Base-by-base conservation (phyloP, 2,888 invertebrate genomes). In the Azorinus chamasolen region DNA sequence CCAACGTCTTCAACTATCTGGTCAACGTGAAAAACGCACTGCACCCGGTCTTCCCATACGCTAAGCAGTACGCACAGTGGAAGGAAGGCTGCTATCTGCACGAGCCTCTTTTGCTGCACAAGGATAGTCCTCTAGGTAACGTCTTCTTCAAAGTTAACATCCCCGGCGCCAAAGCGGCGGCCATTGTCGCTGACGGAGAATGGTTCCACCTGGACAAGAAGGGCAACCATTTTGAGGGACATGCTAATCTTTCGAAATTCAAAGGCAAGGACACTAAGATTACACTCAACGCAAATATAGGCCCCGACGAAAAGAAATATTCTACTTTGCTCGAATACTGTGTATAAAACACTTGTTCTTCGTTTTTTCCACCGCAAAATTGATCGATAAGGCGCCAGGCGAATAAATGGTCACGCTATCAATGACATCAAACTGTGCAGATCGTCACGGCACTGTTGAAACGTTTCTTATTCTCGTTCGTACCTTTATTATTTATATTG, bases 41-140 rank as follows among this genome's bases (percentile, higher is more conserved):
- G 24, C 85, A 87, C 54, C 70, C 85, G 20, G 85, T 86, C 39
- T 75, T 84, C 41, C 89, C 91, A 25, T 93, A 88, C 87, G 92
- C 93, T 22, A 91, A 92, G 81, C 93, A 93, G 84, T 93, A 91
- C 63, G 92, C 91, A 43, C 92, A 92, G 71, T 93, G 93, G 93
- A 92, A 92, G 75, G 92, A 93, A 32, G 93, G 92, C 5, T 93
- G 93, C 68, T 91, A 81, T 79, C 85, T 93, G 41, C 81, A 83
- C 62, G 89, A 88, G 59, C 93, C 93, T 1, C 70, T 87, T 4
- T 79, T 79, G 18, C 77, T 88, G 3, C 79, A 84, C 72, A 82
- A 88, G 22, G 90, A 91, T n/a, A 62, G 63, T 37, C 77, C 82
- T 20, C 72, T 91, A 20, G 59, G 73, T 24, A 83, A 81, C 61